Evolutionary conservation across 2,797 vertebrate genomes (phyloP).

Genomic region (Monodelphis domestica): DNA sequence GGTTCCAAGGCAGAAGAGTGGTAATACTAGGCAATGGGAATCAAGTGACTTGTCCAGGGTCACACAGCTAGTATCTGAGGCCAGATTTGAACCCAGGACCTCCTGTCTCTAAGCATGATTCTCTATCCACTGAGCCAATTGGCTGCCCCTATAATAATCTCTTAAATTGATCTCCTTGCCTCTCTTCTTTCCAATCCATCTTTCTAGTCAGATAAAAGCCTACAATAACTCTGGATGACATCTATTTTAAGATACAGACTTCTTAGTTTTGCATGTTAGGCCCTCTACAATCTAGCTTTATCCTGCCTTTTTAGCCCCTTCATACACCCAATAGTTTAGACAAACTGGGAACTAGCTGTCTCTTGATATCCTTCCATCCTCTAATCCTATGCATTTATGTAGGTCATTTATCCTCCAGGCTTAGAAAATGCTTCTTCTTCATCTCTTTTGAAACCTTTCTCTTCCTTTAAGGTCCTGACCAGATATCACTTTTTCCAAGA

Average conservation of each 20-base stretch:
- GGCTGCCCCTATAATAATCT: not conserved
- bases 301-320: not conserved
- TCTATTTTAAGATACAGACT: not conserved
- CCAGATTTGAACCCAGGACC: too few relatives aligned
- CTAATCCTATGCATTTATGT: not conserved
- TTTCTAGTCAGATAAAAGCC: not conserved
- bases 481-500: not conserved
- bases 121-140: too few relatives aligned
- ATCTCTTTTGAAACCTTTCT: not conserved
- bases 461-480: not conserved
- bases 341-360: not conserved
- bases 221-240: not conserved
- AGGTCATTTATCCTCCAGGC: not conserved
- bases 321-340: not conserved
- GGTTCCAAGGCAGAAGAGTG: too few relatives aligned
- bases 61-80: too few relatives aligned
- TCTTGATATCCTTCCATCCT: not conserved
- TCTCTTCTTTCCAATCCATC: not conserved
- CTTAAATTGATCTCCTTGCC: not conserved
- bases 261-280: not conserved
- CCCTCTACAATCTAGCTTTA: not conserved
- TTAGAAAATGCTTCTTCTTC: not conserved
- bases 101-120: too few relatives aligned
- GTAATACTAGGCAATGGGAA: too few relatives aligned
- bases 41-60: too few relatives aligned